Percentiles rank a stretch among this genome's conserved stretches.
phyloP scores from a whole-genome alignment of 2,113 vertebrate species.

The Quiscalus mexicanus region DNA sequence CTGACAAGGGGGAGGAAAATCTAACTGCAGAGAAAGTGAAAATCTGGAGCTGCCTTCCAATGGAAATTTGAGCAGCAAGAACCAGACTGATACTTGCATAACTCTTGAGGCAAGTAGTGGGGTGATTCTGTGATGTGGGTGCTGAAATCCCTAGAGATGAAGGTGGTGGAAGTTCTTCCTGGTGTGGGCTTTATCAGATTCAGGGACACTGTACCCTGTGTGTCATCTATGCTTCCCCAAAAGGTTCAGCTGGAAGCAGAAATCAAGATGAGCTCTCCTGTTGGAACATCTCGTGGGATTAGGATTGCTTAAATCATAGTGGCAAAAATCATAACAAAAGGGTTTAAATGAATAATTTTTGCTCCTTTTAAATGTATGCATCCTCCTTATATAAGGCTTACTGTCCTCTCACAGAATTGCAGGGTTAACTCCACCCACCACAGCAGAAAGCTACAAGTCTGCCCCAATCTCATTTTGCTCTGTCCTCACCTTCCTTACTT shows the following conservation, averaged over 20 bases:
- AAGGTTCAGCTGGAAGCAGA: background rate
- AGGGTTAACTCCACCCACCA: background rate
- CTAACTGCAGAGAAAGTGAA: background rate
- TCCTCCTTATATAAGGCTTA: background rate
- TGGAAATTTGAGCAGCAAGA: background rate
- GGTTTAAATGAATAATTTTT: fast-evolving
- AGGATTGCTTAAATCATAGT: background rate
- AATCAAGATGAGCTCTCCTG: background rate
- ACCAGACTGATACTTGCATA: background rate
- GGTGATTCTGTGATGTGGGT: background rate
- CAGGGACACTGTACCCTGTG: background rate
- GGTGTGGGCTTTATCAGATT: background rate
- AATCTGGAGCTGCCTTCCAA: background rate
- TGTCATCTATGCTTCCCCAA: background rate
- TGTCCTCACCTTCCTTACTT: background rate
- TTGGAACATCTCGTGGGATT: fast-evolving
- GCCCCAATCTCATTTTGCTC: background rate
- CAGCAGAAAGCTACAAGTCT: background rate
- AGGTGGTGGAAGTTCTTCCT: background rate
- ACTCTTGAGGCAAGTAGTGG: background rate
- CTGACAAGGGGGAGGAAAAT: background rate
- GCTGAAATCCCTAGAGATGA: background rate
- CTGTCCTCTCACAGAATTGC: background rate
- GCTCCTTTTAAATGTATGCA: background rate
- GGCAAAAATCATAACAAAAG: background rate